These are phyloP conservation scores for Leptestheria dahalacensis DNA, from an alignment of 1,140 invertebrate genomes.

Conservation along the genomic window DNA sequence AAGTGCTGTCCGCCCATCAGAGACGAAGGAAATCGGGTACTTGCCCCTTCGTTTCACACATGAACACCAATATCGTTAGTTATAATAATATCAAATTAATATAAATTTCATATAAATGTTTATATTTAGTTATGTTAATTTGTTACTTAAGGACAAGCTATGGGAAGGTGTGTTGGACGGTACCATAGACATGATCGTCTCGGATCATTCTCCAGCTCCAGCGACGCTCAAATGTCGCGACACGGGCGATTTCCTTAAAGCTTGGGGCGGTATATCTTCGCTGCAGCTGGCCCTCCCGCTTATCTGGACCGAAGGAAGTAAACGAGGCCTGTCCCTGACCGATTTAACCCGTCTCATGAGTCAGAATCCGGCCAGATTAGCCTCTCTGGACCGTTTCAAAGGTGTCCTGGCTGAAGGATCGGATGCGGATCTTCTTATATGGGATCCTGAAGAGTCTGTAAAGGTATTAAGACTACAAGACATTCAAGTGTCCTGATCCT, in stretches of 20 bases:
- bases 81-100: background rate
- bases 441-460: constrained; percentile 44
- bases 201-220: constrained; percentile 57
- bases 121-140: constrained; percentile 11
- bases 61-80: too few species aligned
- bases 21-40: constrained; percentile 38
- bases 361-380: constrained; percentile 40
- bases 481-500: background rate
- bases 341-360: constrained; percentile 43
- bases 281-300: constrained; percentile 53
- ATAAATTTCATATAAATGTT: background rate
- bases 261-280: constrained; percentile 57
- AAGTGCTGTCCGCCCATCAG: constrained; percentile 58
- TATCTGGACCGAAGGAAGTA: constrained; percentile 43
- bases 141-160: constrained; percentile 39
- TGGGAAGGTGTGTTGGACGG: constrained; percentile 42
- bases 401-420: constrained; percentile 41
- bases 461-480: constrained; percentile 25
- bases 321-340: constrained; percentile 33
- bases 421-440: constrained; percentile 56
- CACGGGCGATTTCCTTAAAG: constrained; percentile 43
- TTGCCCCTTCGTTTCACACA: background rate
- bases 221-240: constrained; percentile 40
- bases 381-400: constrained; percentile 40
- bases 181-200: constrained; percentile 46